Evolutionary conservation across 2,113 vertebrate genomes (phyloP), one percentile per base, ranked within the genome.

Genomic region (Pteruthius melanotis): DNA sequence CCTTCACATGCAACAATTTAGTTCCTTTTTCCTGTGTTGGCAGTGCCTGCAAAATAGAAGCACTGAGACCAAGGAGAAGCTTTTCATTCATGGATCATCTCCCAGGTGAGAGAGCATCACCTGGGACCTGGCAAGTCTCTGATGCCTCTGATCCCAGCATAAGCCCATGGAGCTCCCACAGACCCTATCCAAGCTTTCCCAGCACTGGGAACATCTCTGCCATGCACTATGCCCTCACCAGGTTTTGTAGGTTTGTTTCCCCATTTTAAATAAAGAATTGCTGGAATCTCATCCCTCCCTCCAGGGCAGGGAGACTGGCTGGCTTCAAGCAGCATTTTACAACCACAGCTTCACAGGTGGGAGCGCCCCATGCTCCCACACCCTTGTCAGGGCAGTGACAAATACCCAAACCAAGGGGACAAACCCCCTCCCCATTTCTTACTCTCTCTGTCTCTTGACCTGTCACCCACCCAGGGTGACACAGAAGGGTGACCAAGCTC

Each of bases 111-210:
- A 59, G 33, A 69, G 54, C 24, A 72, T 37, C 6, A 8, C 37
- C 68, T 30, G 20, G 9, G 14, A 33, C 10, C 35, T 72, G 44
- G 40, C 50, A 28, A 66, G 24, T 31, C 31, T 31, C 47, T 42
- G 37, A 16, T n/a, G 47, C 21, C 70, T 37, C 71, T 39, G 49
- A 77, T 35, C 26, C 76, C 81, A 80, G 53, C n/a, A n/a, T 2
- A 1, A 0, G 3, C 54, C n/a, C 42, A 15, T 0, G 0, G 50
- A 52, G 79, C 7, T 60, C 64, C 76, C 3, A 4, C 63, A 56
- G 68, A 63, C 15, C 28, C 40, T 4, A 5, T 5, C 44, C 8
- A 8, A 56, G 35, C n/a, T 27, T 64, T 71, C 53, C 64, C 65
- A 63, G 39, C 3, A 37, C 52, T 44, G 30, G 59, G 11, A 74